phyloP scores from a whole-genome alignment of 2,888 invertebrate genomes.

The Lamellibrachia satsuma region DNA sequence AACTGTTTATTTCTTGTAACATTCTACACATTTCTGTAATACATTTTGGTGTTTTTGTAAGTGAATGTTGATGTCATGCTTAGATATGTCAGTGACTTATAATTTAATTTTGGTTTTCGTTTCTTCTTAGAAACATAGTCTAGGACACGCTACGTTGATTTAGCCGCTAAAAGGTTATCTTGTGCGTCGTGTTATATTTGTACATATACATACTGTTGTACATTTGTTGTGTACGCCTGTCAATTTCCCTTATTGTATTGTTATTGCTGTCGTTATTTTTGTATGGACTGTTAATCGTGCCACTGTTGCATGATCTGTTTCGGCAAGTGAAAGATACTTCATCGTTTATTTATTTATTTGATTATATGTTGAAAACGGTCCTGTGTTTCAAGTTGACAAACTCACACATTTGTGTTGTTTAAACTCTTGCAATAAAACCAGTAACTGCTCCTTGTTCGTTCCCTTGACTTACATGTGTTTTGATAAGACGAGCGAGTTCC shows the following conservation, averaged over 20 bases:
- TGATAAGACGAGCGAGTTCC: too few species aligned
- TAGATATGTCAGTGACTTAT: neutral
- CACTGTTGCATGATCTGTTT: conserved; percentile 12
- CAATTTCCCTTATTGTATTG: neutral
- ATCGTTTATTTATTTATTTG: neutral
- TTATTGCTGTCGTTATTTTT: neutral
- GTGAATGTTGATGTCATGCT: neutral
- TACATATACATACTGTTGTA: neutral
- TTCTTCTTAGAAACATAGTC: neutral
- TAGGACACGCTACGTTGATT: neutral
- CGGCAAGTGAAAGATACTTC: neutral
- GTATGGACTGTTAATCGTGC: neutral
- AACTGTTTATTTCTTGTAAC: neutral
- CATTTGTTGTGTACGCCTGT: neutral
- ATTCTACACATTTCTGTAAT: conserved; percentile 17
- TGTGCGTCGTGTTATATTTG: neutral
- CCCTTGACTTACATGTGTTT: neutral
- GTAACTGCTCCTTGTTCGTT: neutral
- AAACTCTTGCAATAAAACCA: conserved; percentile 17
- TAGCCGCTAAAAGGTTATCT: neutral
- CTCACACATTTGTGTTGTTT: neutral
- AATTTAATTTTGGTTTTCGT: neutral
- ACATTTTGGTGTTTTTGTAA: conserved; percentile 4
- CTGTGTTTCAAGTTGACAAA: neutral
- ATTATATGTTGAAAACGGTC: neutral